phyloP scores from a whole-genome alignment of 2,797 vertebrate genomes.

The Onychomys arenicola region DNA sequence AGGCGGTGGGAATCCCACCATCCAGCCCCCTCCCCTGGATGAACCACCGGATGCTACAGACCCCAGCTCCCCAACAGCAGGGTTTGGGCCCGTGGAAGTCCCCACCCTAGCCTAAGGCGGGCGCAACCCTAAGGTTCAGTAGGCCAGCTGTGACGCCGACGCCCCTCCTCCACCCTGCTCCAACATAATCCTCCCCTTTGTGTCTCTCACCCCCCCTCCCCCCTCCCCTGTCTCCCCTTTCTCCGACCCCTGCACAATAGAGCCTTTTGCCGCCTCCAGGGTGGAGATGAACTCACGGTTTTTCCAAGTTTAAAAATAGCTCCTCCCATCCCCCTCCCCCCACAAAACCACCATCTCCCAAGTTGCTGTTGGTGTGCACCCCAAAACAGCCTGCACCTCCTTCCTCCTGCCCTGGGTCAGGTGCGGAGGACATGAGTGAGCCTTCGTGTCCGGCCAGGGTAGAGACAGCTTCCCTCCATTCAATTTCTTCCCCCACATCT shows the following conservation, averaged over 20 bases:
- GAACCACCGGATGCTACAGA: constrained; percentile 56
- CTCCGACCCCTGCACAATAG: constrained; percentile 76
- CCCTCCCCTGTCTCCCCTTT: neutral
- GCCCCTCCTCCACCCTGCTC: neutral
- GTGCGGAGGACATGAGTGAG: constrained; percentile 68
- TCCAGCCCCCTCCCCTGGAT: constrained; percentile 68
- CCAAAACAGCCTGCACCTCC: constrained; percentile 11
- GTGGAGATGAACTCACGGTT: constrained; percentile 79
- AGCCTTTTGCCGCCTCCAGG: constrained; percentile 74
- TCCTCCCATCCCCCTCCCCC: constrained; percentile 48
- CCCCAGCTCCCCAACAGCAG: constrained; percentile 36
- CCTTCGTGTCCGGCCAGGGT: constrained; percentile 32
- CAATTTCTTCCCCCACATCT: constrained; percentile 66
- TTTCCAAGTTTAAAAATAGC: constrained; percentile 82
- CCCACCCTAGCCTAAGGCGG: neutral
- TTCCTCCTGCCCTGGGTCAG: constrained; percentile 65
- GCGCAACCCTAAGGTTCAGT: constrained; percentile 67
- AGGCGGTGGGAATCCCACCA: constrained; percentile 69
- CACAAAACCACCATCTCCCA: neutral
- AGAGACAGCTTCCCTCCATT: constrained; percentile 77
- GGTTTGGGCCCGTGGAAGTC: constrained; percentile 1
- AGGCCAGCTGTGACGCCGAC: constrained; percentile 71
- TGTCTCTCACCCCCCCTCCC: constrained; percentile 33
- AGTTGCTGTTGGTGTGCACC: neutral
- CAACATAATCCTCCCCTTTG: constrained; percentile 76